Base-by-base conservation (phyloP, 2,888 invertebrate species). In the Dichetophora obliterata region DNA sequence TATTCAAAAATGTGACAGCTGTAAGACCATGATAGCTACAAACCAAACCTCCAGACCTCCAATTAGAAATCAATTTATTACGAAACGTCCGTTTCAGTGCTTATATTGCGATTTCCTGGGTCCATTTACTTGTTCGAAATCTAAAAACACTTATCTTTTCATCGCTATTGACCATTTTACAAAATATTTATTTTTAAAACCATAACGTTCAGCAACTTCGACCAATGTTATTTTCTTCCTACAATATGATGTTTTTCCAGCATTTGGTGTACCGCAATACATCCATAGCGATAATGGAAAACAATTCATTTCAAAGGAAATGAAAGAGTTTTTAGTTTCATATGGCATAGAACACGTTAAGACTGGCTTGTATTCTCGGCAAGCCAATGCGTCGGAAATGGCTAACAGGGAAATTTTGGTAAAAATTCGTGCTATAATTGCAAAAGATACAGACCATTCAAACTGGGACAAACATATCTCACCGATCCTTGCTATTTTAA, bases 341-440 rank as follows among this genome's bases (percentile, higher is more conserved):
- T 76, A 59, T 63, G 76, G 76, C 27, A n/a, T 75, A 48, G 48
- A 48, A n/a, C n/a, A n/a, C n/a, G n/a, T n/a, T n/a, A n/a, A n/a
- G n/a, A n/a, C n/a, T n/a, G n/a, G n/a, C n/a, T 24, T 59, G 14
- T 59, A 59, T 11, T 59, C 59, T 5, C 80, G 79, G 0, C 77
- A 81, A 24, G 77, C 80, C 0, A 79, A 80, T 37, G 78, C 80
- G 16, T 75, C 76, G 0, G 80, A 80, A 48, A 27, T 78, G 11
- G 77, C 65, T 3, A 78, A 79, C 63, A 8, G 77, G 11, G 76
- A 77, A 72, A 76, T 77, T 5, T 57, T 77, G 4, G 63, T 66
- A 5, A 77, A 75, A 73, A 54, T 79, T 11, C 59, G 77, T 9
- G 57, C 14, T 14, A 73, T 68, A 22, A 24, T 75, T 3, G 16